Conservation (phyloP, 2,888 invertebrate species). For the Platypus cylindrus region DNA sequence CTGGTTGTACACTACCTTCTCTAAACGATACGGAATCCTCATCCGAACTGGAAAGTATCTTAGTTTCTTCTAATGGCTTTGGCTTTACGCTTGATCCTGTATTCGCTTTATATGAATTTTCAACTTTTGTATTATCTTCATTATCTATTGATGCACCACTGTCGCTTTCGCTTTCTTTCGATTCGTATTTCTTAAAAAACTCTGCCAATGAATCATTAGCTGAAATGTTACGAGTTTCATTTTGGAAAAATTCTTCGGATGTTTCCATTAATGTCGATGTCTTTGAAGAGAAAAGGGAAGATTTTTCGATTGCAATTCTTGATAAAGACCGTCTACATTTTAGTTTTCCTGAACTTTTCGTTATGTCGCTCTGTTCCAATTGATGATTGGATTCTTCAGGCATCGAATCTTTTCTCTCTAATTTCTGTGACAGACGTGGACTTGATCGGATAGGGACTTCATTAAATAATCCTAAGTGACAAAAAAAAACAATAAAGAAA, state of each 20-base stretch:
- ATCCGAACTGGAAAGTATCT: too few species aligned
- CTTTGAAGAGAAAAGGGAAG: conserved; percentile 20
- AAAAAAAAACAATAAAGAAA: background rate
- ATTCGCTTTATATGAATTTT: background rate
- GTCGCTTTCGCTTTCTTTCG: too few species aligned
- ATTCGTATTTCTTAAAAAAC: conserved; percentile 2
- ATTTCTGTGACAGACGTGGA: conserved; percentile 19
- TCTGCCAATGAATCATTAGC: conserved; percentile 4
- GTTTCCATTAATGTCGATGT: too few species aligned
- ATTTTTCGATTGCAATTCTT: conserved; percentile 23
- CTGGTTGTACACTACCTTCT: background rate
- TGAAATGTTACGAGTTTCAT: conserved; percentile 4
- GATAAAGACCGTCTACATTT: conserved; percentile 18
- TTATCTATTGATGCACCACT: background rate
- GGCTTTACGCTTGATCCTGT: conserved; percentile 3
- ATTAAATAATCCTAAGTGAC: conserved; percentile 17
- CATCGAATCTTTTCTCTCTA: background rate
- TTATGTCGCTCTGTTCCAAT: background rate
- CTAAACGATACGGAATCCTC: too few species aligned
- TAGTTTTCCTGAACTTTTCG: conserved; percentile 7
- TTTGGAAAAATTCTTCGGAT: background rate
- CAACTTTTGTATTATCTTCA: conserved; percentile 2
- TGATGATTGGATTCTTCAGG: conserved; percentile 2
- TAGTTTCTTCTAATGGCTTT: conserved; percentile 3
- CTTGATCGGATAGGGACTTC: conserved; percentile 22